Evolutionary conservation across 2,888 invertebrate species (phyloP), one percentile per base, ranked within the genome.

Genomic region (Petrolisthes manimaculis): DNA sequence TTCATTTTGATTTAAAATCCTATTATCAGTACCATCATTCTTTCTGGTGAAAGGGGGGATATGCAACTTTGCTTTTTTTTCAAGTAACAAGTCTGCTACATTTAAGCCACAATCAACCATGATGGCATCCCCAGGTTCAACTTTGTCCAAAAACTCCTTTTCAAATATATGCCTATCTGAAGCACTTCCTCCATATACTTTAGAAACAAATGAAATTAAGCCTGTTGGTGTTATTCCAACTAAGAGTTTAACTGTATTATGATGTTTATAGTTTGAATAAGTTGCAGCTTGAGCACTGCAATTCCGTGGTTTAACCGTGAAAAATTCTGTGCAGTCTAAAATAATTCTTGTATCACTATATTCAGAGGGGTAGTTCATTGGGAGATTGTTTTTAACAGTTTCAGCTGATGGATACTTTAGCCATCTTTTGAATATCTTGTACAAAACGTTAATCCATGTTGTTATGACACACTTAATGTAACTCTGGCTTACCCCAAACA

Each of bases 231-330:
- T 78, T 53, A 75, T 77, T 5, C 85, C 85, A 80, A 85, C 24
- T 21, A 85, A 55, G 3, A 56, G 24, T 55, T 85, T 81, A 4
- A 9, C 61, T 5, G 85, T 85, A 54, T 81, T 85, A 55, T 79
- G 54, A 51, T 85, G 75, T 80, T 85, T 85, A 9, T 85, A 85
- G 14, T 3, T 78, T 0, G 85, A 85, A 85, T 78, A 85, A 37
- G 85, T 85, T 2, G 85, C 85, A 56, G 77, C 69, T 67, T 85
- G 85, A 14, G 85, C 77, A 55, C 61, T 24, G 24, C 21, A 24
- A 85, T 85, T 85, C 55, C 21, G 0, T 6, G 80, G 85, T 74
- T 81, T 85, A 1, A 55, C 14, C 0, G 61, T 61, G n/a, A 61
- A 61, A n/a, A 79, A 74, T 12, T 85, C 80, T 21, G 85, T 85